phyloP scores from a whole-genome alignment of 2,797 vertebrate genomes.

The Meriones psammophilus region DNA sequence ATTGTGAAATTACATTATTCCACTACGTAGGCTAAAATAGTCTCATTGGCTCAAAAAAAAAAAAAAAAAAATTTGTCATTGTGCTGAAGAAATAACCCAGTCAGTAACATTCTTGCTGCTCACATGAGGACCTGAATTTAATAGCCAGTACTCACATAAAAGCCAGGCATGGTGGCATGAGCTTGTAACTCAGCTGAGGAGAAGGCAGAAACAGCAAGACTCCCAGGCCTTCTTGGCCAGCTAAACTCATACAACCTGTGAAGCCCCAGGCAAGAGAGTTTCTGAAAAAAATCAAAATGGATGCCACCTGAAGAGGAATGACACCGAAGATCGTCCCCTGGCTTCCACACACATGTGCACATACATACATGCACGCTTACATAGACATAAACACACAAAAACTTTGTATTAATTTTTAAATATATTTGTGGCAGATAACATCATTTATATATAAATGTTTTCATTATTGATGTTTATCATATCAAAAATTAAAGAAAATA shows the following conservation, averaged over 20 bases:
- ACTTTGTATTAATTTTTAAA: neutral
- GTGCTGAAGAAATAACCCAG: no score
- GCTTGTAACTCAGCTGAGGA: no score
- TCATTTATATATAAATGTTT: neutral
- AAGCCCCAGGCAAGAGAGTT: neutral
- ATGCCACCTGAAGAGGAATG: neutral
- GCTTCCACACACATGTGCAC: neutral
- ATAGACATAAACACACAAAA: neutral
- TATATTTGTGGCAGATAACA: neutral
- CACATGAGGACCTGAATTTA: neutral
- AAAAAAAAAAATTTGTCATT: neutral
- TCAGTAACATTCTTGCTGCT: neutral
- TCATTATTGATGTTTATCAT: neutral
- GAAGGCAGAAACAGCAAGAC: neutral
- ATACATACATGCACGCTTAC: neutral
- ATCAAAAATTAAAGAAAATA: neutral
- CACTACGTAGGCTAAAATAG: slow-evolving; percentile 16
- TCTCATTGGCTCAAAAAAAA: neutral
- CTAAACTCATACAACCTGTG: neutral
- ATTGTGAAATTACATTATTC: neutral
- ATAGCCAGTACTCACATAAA: neutral
- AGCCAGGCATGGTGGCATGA: neutral
- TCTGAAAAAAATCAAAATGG: neutral
- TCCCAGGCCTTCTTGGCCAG: neutral
- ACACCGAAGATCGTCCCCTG: neutral